Evolutionary conservation across 1,140 invertebrate genomes (phyloP).

Genomic region (Holcopasites calliopsidis): DNA sequence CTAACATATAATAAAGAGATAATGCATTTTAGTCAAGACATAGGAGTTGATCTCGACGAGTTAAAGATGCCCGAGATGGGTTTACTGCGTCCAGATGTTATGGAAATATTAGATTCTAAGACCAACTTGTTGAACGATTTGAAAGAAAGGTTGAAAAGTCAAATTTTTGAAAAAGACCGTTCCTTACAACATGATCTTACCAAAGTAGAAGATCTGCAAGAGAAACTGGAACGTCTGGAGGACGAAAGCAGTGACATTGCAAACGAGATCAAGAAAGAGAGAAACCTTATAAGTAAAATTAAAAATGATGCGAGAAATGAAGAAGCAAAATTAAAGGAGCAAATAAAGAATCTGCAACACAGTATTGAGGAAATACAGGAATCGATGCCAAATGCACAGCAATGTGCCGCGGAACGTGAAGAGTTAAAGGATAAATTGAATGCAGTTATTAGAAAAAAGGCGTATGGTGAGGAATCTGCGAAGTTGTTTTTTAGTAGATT

Average conservation of each 20-base stretch:
- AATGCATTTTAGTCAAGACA: slow-evolving; percentile 51
- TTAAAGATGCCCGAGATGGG: slow-evolving; percentile 67
- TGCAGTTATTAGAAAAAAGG: slow-evolving; percentile 51
- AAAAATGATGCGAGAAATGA: slow-evolving; percentile 55
- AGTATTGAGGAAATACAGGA: slow-evolving; percentile 55
- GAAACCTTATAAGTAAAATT: slow-evolving; percentile 42
- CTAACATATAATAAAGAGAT: slow-evolving; percentile 69
- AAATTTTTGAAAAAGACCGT: slow-evolving; percentile 42
- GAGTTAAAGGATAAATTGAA: slow-evolving; percentile 61
- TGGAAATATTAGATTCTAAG: slow-evolving; percentile 55
- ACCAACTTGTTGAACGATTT: slow-evolving; percentile 51
- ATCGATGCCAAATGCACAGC: slow-evolving; percentile 38
- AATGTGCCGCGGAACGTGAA: slow-evolving; percentile 37
- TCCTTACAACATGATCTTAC: slow-evolving; percentile 41
- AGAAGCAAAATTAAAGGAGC: slow-evolving; percentile 55
- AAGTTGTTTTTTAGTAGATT: slow-evolving; percentile 65
- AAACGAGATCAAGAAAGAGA: slow-evolving; percentile 50
- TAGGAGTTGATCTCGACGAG: slow-evolving; percentile 55
- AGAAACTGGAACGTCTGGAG: slow-evolving; percentile 51
- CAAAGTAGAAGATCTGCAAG: slow-evolving; percentile 58
- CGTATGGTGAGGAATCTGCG: slow-evolving; percentile 52
- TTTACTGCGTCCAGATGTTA: slow-evolving; percentile 54
- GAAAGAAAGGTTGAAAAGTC: slow-evolving; percentile 52
- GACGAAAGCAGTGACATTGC: slow-evolving; percentile 47
- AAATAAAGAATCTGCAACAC: slow-evolving; percentile 57